These are phyloP conservation scores for Orientallactaga bullata DNA, from an alignment of 2,113 vertebrate genomes.

Conservation along the genomic window DNA sequence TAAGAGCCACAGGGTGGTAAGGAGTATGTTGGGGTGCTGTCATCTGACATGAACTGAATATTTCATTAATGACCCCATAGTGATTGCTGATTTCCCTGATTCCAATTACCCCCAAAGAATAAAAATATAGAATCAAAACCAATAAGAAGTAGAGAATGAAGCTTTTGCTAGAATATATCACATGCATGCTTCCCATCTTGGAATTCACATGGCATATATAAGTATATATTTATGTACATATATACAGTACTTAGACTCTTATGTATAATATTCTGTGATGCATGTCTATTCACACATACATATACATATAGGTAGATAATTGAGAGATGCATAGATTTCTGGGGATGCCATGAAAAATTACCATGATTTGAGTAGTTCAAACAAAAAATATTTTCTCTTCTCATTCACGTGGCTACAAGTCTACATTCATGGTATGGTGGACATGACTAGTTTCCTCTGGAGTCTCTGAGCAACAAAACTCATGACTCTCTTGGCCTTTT, in stretches of 20 bases:
- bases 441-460: neutral
- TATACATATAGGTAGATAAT: neutral
- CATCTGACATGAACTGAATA: too few relatives aligned
- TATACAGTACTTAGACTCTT: neutral
- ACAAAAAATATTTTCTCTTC: neutral
- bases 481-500: neutral
- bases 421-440: neutral
- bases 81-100: too few relatives aligned
- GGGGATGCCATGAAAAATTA: neutral
- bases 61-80: too few relatives aligned
- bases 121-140: too few relatives aligned
- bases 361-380: too few relatives aligned
- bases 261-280: neutral
- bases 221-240: neutral
- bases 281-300: neutral
- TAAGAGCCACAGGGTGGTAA: too few relatives aligned
- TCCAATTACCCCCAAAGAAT: too few relatives aligned
- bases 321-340: neutral
- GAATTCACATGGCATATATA: too few relatives aligned
- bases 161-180: neutral
- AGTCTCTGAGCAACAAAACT: neutral
- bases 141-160: too few relatives aligned
- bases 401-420: neutral
- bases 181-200: neutral
- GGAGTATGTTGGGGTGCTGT: too few relatives aligned